phyloP scores from a whole-genome alignment of 2,888 invertebrate species.

The Quadroppia sp. region DNA sequence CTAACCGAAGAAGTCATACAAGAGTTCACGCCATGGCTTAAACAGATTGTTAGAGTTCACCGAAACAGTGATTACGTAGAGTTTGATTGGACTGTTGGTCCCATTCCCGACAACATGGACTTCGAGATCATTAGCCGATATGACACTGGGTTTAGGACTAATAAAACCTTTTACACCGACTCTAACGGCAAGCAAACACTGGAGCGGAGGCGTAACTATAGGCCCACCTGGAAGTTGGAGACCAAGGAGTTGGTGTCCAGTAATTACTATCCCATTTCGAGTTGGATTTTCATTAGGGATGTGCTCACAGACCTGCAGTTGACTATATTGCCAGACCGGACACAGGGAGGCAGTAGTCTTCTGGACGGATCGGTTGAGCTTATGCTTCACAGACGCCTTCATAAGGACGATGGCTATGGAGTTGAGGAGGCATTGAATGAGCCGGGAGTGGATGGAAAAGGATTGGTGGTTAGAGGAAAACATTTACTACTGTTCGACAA shows the following conservation, averaged over 20 bases:
- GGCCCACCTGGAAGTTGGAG: constrained; percentile 68
- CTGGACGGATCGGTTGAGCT: constrained; percentile 70
- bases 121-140: constrained; percentile 79
- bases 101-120: constrained; percentile 60
- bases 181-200: constrained; percentile 85
- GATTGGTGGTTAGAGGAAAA: constrained; percentile 62
- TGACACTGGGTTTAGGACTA: constrained; percentile 61
- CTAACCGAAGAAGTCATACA: constrained; percentile 72
- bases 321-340: constrained; percentile 67
- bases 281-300: constrained; percentile 67
- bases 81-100: constrained; percentile 60
- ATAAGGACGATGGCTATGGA: constrained; percentile 86
- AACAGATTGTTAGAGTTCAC: constrained; percentile 69
- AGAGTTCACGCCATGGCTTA: constrained; percentile 65
- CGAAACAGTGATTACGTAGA: constrained; percentile 57
- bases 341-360: constrained; percentile 75
- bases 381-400: constrained; percentile 78
- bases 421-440: constrained; percentile 89
- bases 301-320: constrained; percentile 51
- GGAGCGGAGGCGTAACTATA: constrained; percentile 62
- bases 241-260: constrained; percentile 70
- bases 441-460: constrained; percentile 53
- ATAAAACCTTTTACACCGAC: constrained; percentile 78
- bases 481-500: constrained; percentile 58
- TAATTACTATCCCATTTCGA: constrained; percentile 91